Evolutionary conservation across 2,113 vertebrate species (phyloP).

Genomic region (Pseudorhombus dupliciocellatus): DNA sequence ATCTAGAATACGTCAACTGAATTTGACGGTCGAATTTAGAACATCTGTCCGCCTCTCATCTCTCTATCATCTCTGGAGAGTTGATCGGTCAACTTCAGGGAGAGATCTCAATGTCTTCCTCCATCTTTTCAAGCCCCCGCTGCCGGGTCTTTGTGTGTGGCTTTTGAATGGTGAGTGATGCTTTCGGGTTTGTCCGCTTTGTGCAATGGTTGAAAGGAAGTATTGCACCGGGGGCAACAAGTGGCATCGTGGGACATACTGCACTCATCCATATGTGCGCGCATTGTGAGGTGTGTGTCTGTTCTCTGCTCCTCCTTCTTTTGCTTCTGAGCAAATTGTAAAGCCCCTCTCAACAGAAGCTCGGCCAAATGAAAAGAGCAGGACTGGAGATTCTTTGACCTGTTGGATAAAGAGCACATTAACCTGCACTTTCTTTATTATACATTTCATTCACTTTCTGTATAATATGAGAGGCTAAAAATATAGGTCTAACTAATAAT

Average conservation of each 20-base stretch:
- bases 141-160: neutral
- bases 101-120: slow-evolving; percentile 6
- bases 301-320: slow-evolving; percentile 26
- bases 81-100: neutral
- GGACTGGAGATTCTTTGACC: slow-evolving; percentile 27
- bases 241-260: slow-evolving; percentile 26
- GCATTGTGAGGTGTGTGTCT: slow-evolving; percentile 14
- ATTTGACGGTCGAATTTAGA: slow-evolving; percentile 16
- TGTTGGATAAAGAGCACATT: slow-evolving; percentile 46
- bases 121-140: slow-evolving; percentile 4
- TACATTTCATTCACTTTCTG: slow-evolving; percentile 58
- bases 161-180: neutral
- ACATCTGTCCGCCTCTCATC: slow-evolving; percentile 10
- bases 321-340: slow-evolving; percentile 29
- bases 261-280: slow-evolving; percentile 27
- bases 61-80: slow-evolving; percentile 22
- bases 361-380: slow-evolving; percentile 34
- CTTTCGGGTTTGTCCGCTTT: slow-evolving; percentile 1
- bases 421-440: slow-evolving; percentile 40
- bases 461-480: slow-evolving; percentile 54
- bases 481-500: slow-evolving; percentile 25
- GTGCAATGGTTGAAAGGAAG: slow-evolving; percentile 9
- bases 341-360: slow-evolving; percentile 23
- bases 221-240: slow-evolving; percentile 25
- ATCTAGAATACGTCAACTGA: neutral